Evolutionary conservation across 92 coral and sea anemone genomes (phyloP).

Genomic region (Chrysogorgia sp.): DNA sequence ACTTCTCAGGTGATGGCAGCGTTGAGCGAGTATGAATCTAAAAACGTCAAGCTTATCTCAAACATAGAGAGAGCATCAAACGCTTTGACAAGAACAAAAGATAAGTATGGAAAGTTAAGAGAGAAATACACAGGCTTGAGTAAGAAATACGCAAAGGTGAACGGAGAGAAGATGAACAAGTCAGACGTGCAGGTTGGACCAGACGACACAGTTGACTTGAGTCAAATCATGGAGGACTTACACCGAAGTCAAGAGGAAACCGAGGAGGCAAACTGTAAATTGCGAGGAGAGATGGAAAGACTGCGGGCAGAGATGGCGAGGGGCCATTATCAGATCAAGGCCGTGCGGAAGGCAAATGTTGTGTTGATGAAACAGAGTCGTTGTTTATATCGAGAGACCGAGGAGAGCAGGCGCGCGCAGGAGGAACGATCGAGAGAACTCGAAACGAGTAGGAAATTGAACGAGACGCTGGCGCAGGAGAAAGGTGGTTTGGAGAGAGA

Average conservation of each 20-base stretch:
- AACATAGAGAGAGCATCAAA: slow-evolving; percentile 31
- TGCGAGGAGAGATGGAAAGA: slow-evolving; percentile 67
- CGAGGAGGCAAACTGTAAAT: slow-evolving; percentile 64
- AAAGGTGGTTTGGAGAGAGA: slow-evolving; percentile 68
- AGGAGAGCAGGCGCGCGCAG: slow-evolving; percentile 67
- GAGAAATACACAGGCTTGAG: slow-evolving; percentile 68
- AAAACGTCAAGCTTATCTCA: slow-evolving; percentile 16
- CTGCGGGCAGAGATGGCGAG: slow-evolving; percentile 69
- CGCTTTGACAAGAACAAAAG: slow-evolving; percentile 63
- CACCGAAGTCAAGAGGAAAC: slow-evolving; percentile 67
- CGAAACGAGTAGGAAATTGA: slow-evolving; percentile 50
- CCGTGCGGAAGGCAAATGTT: slow-evolving; percentile 83
- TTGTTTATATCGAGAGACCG: slow-evolving; percentile 86
- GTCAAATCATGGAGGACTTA: slow-evolving; percentile 68
- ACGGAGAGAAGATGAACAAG: slow-evolving; percentile 70
- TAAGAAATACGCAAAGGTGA: slow-evolving; percentile 22
- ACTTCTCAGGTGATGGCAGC: slow-evolving; percentile 16
- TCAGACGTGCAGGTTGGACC: slow-evolving; percentile 85
- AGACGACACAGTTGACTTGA: slow-evolving; percentile 72
- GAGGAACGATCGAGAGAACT: slow-evolving; percentile 48
- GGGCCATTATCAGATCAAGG: slow-evolving; percentile 72
- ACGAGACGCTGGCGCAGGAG: slow-evolving; percentile 62
- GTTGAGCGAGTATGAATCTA: slow-evolving; percentile 23
- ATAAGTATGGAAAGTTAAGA: slow-evolving; percentile 73
- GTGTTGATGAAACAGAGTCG: slow-evolving; percentile 93